phyloP scores from a whole-genome alignment of 2,888 invertebrate genomes.

The Pachydiplax longipennis region DNA sequence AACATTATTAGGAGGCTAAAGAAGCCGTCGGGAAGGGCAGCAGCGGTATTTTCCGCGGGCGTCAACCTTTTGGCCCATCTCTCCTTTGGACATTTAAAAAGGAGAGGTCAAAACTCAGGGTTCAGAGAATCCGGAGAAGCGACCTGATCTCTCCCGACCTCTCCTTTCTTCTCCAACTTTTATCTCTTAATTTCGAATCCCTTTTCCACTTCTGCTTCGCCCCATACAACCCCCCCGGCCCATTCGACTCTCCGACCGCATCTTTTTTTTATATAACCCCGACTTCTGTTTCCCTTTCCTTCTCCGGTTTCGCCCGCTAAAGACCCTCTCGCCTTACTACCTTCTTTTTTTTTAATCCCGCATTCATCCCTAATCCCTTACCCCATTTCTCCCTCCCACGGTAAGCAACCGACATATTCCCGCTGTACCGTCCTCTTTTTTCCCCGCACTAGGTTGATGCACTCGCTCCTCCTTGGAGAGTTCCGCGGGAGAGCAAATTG shows the following conservation, averaged over 20 bases:
- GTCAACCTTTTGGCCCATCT: too few relatives aligned
- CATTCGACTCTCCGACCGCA: neutral
- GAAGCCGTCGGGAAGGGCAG: too few relatives aligned
- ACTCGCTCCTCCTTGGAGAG: neutral
- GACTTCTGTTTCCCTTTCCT: neutral
- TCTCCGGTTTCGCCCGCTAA: neutral
- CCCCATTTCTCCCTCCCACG: neutral
- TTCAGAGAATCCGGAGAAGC: too few relatives aligned
- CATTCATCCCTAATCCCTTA: neutral
- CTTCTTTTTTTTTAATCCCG: neutral
- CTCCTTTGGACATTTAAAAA: too few relatives aligned
- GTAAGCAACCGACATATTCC: neutral
- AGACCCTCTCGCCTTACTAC: neutral
- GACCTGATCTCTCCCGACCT: neutral
- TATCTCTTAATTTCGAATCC: neutral
- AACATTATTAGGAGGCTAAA: too few relatives aligned
- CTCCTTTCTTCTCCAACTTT: neutral
- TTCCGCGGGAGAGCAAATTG: neutral
- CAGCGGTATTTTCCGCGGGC: too few relatives aligned
- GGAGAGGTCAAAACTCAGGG: too few relatives aligned
- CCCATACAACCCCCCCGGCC: neutral
- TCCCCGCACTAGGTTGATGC: neutral
- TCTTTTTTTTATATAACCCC: neutral
- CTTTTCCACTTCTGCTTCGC: neutral
- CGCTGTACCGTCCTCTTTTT: neutral